Conservation (phyloP, 1,140 invertebrate species). For the Paralvinella palmiformis region DNA sequence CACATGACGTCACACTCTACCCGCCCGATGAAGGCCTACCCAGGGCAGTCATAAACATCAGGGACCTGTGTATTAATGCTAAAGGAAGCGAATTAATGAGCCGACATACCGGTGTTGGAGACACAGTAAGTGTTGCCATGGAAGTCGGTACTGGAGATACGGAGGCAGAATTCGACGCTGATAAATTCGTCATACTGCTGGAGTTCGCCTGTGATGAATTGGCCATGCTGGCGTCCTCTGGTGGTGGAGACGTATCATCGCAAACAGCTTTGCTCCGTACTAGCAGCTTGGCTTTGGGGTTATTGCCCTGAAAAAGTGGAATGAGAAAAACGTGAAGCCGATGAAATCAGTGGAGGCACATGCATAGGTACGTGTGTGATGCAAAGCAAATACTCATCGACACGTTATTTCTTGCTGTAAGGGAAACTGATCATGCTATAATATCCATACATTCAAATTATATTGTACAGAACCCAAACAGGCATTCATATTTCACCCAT, state of each 20-base stretch:
- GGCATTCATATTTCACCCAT: not conserved
- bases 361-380: not conserved
- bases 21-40: too few relatives aligned
- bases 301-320: slow-evolving; percentile 4
- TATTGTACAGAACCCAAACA: not conserved
- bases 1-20: too few relatives aligned
- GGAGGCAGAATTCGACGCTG: too few relatives aligned
- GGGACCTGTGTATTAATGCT: too few relatives aligned
- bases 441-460: slow-evolving; percentile 4
- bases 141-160: too few relatives aligned
- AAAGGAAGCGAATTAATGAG: too few relatives aligned
- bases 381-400: not conserved
- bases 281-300: slow-evolving; percentile 63
- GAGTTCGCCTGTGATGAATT: too few relatives aligned
- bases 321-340: not conserved
- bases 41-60: too few relatives aligned
- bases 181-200: too few relatives aligned
- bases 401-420: slow-evolving; percentile 8
- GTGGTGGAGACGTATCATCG: slow-evolving; percentile 76
- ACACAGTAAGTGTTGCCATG: too few relatives aligned
- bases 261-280: slow-evolving; percentile 82
- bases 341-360: not conserved
- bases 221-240: slow-evolving; percentile 50
- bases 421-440: slow-evolving; percentile 6
- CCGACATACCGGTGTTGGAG: too few relatives aligned